phyloP scores from a whole-genome alignment of 2,888 invertebrate species.

The Brachypterus glaber region DNA sequence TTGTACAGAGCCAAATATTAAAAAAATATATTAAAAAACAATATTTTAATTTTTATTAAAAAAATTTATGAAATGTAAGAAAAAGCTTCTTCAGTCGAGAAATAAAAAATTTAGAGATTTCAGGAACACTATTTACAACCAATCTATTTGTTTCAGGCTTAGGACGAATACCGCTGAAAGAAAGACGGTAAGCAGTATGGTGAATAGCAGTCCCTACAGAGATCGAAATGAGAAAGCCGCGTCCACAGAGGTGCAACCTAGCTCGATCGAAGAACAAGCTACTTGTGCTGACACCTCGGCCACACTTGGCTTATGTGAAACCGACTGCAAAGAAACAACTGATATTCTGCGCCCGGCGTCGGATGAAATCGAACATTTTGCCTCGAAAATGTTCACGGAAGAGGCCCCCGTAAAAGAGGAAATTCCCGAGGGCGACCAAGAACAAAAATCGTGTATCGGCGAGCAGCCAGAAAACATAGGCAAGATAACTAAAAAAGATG shows the following conservation, averaged over 20 bases:
- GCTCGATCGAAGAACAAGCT: conserved; percentile 23
- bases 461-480: conserved; percentile 24
- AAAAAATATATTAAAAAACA: too few species aligned
- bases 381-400: conserved; percentile 17
- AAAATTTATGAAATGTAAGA: too few species aligned
- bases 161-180: background rate
- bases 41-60: too few species aligned
- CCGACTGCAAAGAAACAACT: conserved; percentile 27
- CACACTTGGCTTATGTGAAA: conserved; percentile 24
- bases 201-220: conserved; percentile 34
- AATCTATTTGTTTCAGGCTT: conserved; percentile 4
- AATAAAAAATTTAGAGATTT: too few species aligned
- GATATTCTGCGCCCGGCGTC: conserved; percentile 23
- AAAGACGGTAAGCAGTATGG: conserved; percentile 26
- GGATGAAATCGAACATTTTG: conserved; percentile 27
- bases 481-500: conserved; percentile 11
- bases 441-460: conserved; percentile 29
- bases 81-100: too few species aligned
- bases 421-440: conserved; percentile 15
- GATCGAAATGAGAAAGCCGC: conserved; percentile 32
- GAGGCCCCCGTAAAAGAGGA: conserved; percentile 7
- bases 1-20: too few species aligned
- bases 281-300: conserved; percentile 25
- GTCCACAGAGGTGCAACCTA: conserved; percentile 26
- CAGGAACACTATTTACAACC: too few species aligned